Base-by-base conservation (phyloP, 1,140 invertebrate species). In the Caenorhabditis briggsae region DNA sequence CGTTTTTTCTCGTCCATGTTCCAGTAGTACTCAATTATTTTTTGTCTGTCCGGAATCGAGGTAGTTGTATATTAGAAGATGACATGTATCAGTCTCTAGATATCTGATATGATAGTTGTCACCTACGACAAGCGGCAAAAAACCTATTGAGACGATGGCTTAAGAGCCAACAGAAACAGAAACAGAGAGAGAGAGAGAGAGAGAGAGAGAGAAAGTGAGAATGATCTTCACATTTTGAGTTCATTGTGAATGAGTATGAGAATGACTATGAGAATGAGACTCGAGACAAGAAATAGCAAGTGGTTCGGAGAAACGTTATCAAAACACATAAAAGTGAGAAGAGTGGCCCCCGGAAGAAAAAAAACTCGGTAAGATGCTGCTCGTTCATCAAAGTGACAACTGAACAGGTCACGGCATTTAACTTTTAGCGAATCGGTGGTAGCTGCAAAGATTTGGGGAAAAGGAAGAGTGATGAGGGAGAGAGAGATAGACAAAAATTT, bases 371-470 rank as follows among this genome's bases (percentile, higher is more conserved):
- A 78, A 78, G 50, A 78, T 78, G 70, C 70, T 78, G 43, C 70
- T 78, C 70, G 70, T 78, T 78, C 70, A 78, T 78, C 70, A 78
- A 78, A 78, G 70, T 78, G 70, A 78, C 70, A 50, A 78, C 70
- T 78, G 70, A 78, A 78, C 70, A 78, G 70, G 70, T 78, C 70
- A 78, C 70, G 70, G 70, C 70, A 78, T 78, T 78, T 78, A 50
- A 78, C 70, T 78, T 78, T 33, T 53, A n/a, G 46, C 46, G 2
- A 20, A 14, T 23, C 33, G 6, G 46, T 23, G 11, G n/a, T 16
- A 48, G 65, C n/a, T 18, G 59, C 33, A 20, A 20, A 9, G 59
- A 61, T 20, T 25, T 23, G 7, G 23, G 8, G n/a, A 18, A n/a
- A 33, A 33, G 3, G 33, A 33, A 33, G 33, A 33, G 33, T 33